These are phyloP conservation scores for Sus cebifrons DNA, from an alignment of 2,797 vertebrate species.

Conservation along the genomic window DNA sequence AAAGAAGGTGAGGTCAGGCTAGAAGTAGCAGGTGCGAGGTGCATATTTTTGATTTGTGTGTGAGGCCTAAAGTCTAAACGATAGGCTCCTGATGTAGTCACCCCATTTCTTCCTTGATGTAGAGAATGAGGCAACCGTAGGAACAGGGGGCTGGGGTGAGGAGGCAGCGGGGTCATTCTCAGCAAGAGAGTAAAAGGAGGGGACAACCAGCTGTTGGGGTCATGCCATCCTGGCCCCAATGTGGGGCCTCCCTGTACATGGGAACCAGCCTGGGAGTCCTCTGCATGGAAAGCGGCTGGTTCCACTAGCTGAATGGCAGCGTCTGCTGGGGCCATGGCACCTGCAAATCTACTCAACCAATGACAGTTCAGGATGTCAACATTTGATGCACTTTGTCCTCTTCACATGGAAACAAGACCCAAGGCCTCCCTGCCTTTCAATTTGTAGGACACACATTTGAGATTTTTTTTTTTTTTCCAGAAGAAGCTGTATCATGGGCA, in stretches of 20 bases:
- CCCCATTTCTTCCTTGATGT: not conserved
- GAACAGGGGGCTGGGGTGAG: not conserved
- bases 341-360: not conserved
- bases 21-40: not conserved
- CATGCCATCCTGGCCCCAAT: not conserved
- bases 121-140: not conserved
- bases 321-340: fast-evolving
- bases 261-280: too few relatives aligned
- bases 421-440: not conserved
- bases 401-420: not conserved
- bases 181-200: not conserved
- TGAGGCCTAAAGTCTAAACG: not conserved
- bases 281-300: fast-evolving
- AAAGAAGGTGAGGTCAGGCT: not conserved
- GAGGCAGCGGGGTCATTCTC: not conserved
- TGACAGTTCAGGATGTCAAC: not conserved
- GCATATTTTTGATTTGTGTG: not conserved
- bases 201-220: too few relatives aligned
- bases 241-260: too few relatives aligned
- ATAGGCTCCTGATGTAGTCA: too few relatives aligned
- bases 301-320: not conserved
- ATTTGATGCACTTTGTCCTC: not conserved
- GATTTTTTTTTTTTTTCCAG: not conserved
- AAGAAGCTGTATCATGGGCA: not conserved
- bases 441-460: not conserved